These are phyloP conservation scores for Drosophila fulvimacula DNA, from an alignment of 2,888 invertebrate genomes.

Conservation along the genomic window DNA sequence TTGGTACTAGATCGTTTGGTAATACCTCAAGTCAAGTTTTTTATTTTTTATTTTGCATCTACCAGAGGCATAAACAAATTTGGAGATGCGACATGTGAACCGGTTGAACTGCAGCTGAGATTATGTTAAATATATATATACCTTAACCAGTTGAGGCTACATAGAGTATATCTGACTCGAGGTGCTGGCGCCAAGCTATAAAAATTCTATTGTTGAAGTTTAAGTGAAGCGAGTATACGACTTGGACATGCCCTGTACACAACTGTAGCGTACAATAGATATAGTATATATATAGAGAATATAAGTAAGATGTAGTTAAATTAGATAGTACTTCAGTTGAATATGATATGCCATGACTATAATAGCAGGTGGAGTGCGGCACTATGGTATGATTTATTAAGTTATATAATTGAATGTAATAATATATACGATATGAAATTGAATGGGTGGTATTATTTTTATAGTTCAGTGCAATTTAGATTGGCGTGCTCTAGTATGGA, in stretches of 20 bases:
- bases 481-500: background rate
- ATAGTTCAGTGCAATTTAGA: too few relatives aligned
- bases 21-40: slow-evolving; percentile 17
- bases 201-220: background rate
- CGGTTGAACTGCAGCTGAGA: slow-evolving; percentile 9
- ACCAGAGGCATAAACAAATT: background rate
- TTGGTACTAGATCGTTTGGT: slow-evolving; percentile 11
- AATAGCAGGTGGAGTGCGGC: background rate
- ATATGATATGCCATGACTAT: background rate
- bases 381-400: background rate
- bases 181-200: slow-evolving; percentile 9
- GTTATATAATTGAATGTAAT: background rate
- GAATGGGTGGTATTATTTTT: background rate
- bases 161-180: slow-evolving; percentile 1
- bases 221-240: background rate
- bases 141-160: background rate
- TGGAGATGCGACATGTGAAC: slow-evolving; percentile 4
- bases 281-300: background rate
- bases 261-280: background rate
- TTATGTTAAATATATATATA: background rate
- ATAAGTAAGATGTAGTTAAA: background rate
- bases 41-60: background rate
- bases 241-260: slow-evolving; percentile 6
- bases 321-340: background rate
- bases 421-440: background rate